A percentile compares a stretch with the other conserved stretches of the same genome.
Conservation (phyloP, 2,888 invertebrate species). For the Polyploca ridens region DNA sequence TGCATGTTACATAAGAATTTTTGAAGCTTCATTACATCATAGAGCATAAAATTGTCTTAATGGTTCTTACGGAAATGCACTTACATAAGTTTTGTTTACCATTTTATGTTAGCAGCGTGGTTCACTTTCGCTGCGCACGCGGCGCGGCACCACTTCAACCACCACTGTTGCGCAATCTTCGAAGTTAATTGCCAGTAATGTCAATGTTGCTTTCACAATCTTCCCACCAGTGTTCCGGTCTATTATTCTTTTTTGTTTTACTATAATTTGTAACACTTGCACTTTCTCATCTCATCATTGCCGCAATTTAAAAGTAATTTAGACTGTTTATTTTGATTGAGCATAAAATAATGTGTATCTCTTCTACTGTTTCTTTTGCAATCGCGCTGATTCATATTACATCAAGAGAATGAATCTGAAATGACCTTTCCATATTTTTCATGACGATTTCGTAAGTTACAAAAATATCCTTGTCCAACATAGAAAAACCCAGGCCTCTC, state of each 20-base stretch:
- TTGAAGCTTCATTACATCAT: conserved; percentile 37
- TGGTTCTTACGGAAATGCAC: conserved; percentile 59
- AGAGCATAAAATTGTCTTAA: conserved; percentile 35
- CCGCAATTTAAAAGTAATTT: conserved; percentile 23
- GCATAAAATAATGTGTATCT: conserved; percentile 25
- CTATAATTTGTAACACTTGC: conserved; percentile 51
- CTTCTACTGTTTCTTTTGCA: neutral
- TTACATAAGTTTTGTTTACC: conserved; percentile 79
- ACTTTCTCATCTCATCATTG: conserved; percentile 53
- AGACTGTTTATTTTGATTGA: conserved; percentile 27
- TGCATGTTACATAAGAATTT: conserved; percentile 31
- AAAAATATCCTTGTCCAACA: neutral
- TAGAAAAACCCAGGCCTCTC: conserved; percentile 3
- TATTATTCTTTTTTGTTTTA: conserved; percentile 60
- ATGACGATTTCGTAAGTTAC: neutral
- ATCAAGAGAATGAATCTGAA: neutral
- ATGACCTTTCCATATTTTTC: neutral
- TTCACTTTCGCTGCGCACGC: conserved; percentile 67
- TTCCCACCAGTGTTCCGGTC: conserved; percentile 58
- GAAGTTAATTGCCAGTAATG: conserved; percentile 74
- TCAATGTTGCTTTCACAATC: conserved; percentile 81
- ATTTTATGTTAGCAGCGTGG: conserved; percentile 47
- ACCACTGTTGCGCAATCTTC: conserved; percentile 63
- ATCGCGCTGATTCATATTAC: neutral
- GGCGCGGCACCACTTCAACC: conserved; percentile 35